Evolutionary conservation across 2,113 vertebrate genomes (phyloP).

Genomic region (Cavia aperea): DNA sequence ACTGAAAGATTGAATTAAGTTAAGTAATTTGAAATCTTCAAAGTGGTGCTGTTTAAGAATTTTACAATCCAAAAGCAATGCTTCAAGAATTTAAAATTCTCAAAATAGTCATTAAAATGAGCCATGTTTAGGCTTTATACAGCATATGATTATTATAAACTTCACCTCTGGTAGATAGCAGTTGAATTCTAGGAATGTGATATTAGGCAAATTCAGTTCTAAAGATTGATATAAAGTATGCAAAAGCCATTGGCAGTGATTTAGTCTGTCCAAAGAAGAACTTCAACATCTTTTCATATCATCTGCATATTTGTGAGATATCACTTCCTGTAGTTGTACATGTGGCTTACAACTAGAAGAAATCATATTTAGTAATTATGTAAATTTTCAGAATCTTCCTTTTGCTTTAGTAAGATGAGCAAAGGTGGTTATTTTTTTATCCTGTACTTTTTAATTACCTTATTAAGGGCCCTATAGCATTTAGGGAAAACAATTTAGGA

Average conservation of each 20-base stretch:
- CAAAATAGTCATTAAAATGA: conserved; percentile 12
- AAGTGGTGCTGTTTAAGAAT: not conserved
- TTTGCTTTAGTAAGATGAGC: not conserved
- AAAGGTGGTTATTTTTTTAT: not conserved
- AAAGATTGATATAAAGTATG: not conserved
- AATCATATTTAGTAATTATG: not conserved
- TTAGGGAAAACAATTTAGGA: not conserved
- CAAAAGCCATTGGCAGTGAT: conserved; percentile 10
- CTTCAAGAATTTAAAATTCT: conserved; percentile 26
- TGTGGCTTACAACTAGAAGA: not conserved
- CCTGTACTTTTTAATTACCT: not conserved
- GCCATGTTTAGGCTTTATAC: not conserved
- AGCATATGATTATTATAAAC: conserved; percentile 42
- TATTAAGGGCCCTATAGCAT: not conserved
- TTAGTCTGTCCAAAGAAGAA: conserved; percentile 20
- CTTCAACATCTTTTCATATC: not conserved
- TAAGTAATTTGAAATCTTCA: conserved; percentile 15
- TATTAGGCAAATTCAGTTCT: conserved; percentile 1
- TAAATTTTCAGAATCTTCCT: not conserved
- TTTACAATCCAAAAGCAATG: conserved; percentile 29
- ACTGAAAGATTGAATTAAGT: not conserved
- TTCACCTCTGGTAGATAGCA: conserved; percentile 7
- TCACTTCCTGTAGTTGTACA: not conserved
- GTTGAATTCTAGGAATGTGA: conserved; percentile 43
- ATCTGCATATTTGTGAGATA: not conserved